Conservation (phyloP, 2,797 vertebrate genomes). For the Melanogrammus aeglefinus region DNA sequence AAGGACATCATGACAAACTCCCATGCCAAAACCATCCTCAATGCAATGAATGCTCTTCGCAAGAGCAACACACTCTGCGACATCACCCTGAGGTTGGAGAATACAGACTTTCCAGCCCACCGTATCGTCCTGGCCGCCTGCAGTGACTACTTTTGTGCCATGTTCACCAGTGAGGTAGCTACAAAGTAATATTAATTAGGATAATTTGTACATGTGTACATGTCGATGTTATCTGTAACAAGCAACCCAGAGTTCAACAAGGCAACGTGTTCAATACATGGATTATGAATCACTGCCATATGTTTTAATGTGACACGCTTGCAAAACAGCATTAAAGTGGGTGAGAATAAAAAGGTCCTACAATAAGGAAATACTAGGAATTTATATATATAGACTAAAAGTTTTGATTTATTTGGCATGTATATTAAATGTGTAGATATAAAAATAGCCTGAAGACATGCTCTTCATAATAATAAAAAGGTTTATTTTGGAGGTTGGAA, state of each 20-base stretch:
- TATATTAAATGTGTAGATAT: not conserved
- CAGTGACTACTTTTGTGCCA: slow-evolving; percentile 98
- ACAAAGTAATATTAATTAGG: not conserved
- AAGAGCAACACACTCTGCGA: slow-evolving; percentile 98
- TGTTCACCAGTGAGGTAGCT: slow-evolving; percentile 97
- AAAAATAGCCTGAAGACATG: not conserved
- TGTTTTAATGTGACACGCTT: not conserved
- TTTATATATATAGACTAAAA: not conserved
- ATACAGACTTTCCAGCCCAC: slow-evolving; percentile 93
- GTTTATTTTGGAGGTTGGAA: not conserved
- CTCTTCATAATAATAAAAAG: too few species aligned
- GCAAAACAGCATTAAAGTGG: not conserved
- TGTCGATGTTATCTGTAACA: not conserved
- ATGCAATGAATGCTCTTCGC: slow-evolving; percentile 94
- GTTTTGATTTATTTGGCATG: not conserved
- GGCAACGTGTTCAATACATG: not conserved
- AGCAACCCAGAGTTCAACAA: not conserved
- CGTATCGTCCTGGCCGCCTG: slow-evolving; percentile 96
- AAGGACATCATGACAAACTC: slow-evolving; percentile 99
- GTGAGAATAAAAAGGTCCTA: not conserved
- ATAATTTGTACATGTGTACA: not conserved
- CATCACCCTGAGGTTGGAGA: slow-evolving; percentile 93
- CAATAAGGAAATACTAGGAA: not conserved
- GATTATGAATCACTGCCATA: not conserved
- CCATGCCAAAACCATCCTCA: slow-evolving; percentile 97